Percentiles rank a stretch among this genome's conserved stretches.
Conservation (phyloP, 2,113 vertebrate genomes). For the Pseudolaguvia tuberculata region DNA sequence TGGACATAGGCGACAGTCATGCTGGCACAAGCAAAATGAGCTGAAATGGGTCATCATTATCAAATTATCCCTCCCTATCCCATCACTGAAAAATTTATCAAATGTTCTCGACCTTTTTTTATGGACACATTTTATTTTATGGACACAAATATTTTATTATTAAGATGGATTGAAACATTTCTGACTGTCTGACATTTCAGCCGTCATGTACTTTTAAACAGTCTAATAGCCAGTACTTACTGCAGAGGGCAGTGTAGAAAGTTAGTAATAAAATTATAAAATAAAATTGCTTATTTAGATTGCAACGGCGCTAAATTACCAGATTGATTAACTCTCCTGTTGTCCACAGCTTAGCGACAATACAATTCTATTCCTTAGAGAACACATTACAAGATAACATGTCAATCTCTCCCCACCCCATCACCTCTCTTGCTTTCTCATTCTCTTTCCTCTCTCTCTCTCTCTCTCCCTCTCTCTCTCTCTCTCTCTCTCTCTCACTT, state of each 20-base stretch:
- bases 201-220: not conserved
- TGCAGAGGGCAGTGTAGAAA: slow-evolving; percentile 17
- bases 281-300: slow-evolving; percentile 39
- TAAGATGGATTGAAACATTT: slow-evolving; percentile 9
- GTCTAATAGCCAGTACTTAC: slow-evolving; percentile 14
- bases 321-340: slow-evolving; percentile 72
- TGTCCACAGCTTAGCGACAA: slow-evolving; percentile 63
- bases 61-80: slow-evolving; percentile 66
- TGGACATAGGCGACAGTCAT: slow-evolving; percentile 61
- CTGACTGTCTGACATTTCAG: not conserved
- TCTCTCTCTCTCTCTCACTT: too few relatives aligned
- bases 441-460: too few relatives aligned
- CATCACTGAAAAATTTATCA: slow-evolving; percentile 54
- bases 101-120: not conserved
- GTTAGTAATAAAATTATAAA: slow-evolving; percentile 32
- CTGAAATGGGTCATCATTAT: slow-evolving; percentile 71
- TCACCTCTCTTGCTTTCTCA: slow-evolving; percentile 15
- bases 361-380: slow-evolving; percentile 64
- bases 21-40: slow-evolving; percentile 70
- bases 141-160: not conserved
- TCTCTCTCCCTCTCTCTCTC: too few relatives aligned
- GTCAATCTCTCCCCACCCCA: slow-evolving; percentile 37
- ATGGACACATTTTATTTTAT: slow-evolving; percentile 28
- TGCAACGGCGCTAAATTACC: slow-evolving; percentile 63
- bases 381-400: slow-evolving; percentile 64